Percentiles rank a stretch among this genome's conserved stretches.
Conservation (phyloP, 1,140 invertebrate genomes). For the Rhagoletis zephyria region DNA sequence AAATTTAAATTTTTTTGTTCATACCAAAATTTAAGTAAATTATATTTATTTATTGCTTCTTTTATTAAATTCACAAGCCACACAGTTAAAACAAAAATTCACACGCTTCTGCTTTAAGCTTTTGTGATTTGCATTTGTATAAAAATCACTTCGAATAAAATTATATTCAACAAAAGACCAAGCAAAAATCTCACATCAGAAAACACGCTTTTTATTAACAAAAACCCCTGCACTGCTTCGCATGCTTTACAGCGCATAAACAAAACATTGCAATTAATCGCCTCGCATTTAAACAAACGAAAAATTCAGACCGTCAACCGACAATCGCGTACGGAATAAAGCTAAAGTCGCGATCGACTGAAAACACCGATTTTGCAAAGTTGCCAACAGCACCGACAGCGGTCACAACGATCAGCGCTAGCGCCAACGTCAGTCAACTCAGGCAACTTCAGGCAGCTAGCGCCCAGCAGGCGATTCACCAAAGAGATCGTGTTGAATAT, state of each 20-base stretch:
- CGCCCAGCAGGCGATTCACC: constrained; percentile 15
- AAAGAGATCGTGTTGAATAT: background rate
- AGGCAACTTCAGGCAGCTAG: constrained; percentile 5
- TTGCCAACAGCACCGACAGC: background rate
- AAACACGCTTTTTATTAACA: background rate
- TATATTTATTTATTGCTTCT: too few relatives aligned
- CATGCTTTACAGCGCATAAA: background rate
- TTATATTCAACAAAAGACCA: background rate
- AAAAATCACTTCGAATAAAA: background rate
- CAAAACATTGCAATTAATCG: background rate
- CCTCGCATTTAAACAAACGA: background rate
- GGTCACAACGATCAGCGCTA: background rate
- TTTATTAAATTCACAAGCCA: too few relatives aligned
- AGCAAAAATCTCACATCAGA: background rate
- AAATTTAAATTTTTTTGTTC: too few relatives aligned
- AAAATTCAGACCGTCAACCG: background rate
- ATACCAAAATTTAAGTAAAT: too few relatives aligned
- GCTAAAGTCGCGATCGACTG: constrained; percentile 46
- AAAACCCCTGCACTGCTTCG: background rate
- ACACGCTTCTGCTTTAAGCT: background rate
- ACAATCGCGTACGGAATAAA: background rate
- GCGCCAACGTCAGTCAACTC: constrained; percentile 10
- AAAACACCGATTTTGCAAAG: constrained; percentile 10
- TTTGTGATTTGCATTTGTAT: background rate
- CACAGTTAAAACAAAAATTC: background rate